Evolutionary conservation across 1,140 invertebrate species (phyloP), one percentile per base, ranked within the genome.

Genomic region (Bombus confusus): DNA sequence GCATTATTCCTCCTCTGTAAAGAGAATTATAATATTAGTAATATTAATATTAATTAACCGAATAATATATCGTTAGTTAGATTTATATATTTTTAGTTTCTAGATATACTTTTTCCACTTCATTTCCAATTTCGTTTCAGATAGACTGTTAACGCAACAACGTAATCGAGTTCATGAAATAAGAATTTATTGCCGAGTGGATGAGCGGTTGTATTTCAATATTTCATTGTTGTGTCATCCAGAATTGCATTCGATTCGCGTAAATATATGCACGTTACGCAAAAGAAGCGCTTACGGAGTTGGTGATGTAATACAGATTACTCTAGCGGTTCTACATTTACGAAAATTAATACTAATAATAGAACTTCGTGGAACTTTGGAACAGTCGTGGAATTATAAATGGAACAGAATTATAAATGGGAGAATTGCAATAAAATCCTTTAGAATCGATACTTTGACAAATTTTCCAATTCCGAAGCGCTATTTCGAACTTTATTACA

Each of bases 251-350:
- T 37, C 25, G 79, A 79, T 75, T 80, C n/a, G 15, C 31, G 62
- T 80, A 59, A 25, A 72, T 59, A 62, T 34, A 41, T 59, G 52
- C 52, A 66, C 52, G 43, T 76, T 84, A 47, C 12, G 87, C 37
- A 80, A 87, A 62, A 87, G 69, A 80, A 47, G 64, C 71, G 66
- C 37, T 84, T 69, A 75, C n/a, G 25, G 47, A 82, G 87, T 84
- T 59, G 77, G 62, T 88, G 71, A 74, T 43, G 71, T 66, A 80
- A 68, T 39, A 28, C 34, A 15, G 18, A 25, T 25, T 13, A 3
- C 6, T 43, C 28, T 52, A 62, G 10, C 15, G 69, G 72, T 18
- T 28, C 12, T 28, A 43, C 72, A 69, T 37, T 57, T 77, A 31
- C 18, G n/a, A 69, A 31, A 62, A 47, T 74, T 74, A 6, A 47